Conservation (phyloP, 53 echinoderm and acorn worm genomes). For the Apostichopus leukothele region DNA sequence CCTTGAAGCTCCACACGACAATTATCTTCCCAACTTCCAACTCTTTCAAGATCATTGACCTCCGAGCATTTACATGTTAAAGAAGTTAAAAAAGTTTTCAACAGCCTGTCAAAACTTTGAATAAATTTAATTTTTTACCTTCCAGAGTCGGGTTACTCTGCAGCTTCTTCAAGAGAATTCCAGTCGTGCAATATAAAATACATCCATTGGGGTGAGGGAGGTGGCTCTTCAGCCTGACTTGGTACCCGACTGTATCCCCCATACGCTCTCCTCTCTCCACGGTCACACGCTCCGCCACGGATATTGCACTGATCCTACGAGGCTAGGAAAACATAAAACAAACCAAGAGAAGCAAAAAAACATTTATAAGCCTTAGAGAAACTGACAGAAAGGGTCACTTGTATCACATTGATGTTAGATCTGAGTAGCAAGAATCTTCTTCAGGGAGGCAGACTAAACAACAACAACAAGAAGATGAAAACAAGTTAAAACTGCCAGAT, state of each 20-base stretch:
- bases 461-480: too few species aligned
- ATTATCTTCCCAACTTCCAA: too few species aligned
- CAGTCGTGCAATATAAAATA: constrained; percentile 83
- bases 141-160: constrained; percentile 69
- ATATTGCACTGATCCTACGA: constrained; percentile 80
- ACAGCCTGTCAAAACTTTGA: too few species aligned
- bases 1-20: too few species aligned
- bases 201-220: constrained; percentile 71
- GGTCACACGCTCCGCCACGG: constrained; percentile 74
- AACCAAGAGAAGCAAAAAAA: background rate
- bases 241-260: constrained; percentile 74
- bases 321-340: constrained; percentile 50
- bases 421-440: too few species aligned
- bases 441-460: too few species aligned
- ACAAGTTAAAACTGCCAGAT: too few species aligned
- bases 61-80: too few species aligned
- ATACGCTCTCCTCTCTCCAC: constrained; percentile 67
- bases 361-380: background rate
- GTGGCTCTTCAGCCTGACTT: constrained; percentile 73
- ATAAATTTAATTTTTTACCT: constrained; percentile 53
- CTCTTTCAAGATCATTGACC: too few species aligned
- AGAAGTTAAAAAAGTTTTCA: too few species aligned
- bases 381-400: background rate
- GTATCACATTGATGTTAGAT: too few species aligned
- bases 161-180: constrained; percentile 88